Conservation (phyloP, 2,888 invertebrate species). For the Melanostoma mellinum region DNA sequence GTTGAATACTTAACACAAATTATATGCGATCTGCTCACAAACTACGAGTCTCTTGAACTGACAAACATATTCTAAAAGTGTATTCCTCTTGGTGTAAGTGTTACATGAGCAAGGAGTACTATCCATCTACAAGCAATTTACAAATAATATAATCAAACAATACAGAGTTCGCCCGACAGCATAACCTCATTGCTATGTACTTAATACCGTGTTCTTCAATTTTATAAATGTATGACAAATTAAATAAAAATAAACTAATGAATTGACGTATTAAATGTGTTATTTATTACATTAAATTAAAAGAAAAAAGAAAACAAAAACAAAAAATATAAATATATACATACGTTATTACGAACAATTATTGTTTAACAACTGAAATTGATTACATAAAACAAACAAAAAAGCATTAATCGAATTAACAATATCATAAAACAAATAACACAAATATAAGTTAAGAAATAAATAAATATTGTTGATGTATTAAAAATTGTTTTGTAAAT, state of each 20-base stretch:
- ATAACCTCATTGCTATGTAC: conserved; percentile 29
- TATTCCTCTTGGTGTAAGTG: too few species aligned
- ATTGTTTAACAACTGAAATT: conserved; percentile 54
- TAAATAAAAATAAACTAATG: conserved; percentile 47
- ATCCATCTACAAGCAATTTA: too few species aligned
- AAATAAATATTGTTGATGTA: conserved; percentile 42
- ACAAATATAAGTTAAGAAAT: conserved; percentile 52
- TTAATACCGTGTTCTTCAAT: conserved; percentile 28
- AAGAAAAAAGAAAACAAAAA: conserved; percentile 36
- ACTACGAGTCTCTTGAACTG: too few species aligned
- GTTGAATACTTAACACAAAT: too few species aligned
- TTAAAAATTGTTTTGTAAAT: conserved; percentile 65
- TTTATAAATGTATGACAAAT: conserved; percentile 31
- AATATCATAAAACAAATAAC: conserved; percentile 52
- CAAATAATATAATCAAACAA: neutral
- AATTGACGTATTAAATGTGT: conserved; percentile 69
- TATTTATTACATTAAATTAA: conserved; percentile 65
- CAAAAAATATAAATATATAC: conserved; percentile 45
- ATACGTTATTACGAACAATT: conserved; percentile 54
- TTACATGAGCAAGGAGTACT: too few species aligned
- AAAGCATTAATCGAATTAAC: conserved; percentile 36
- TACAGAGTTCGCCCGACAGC: neutral
- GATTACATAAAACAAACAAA: conserved; percentile 22
- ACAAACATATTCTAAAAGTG: too few species aligned
- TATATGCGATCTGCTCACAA: too few species aligned